These are phyloP conservation scores for Drosophila ananassae DNA, from an alignment of 1,140 invertebrate genomes.

Conservation along the genomic window DNA sequence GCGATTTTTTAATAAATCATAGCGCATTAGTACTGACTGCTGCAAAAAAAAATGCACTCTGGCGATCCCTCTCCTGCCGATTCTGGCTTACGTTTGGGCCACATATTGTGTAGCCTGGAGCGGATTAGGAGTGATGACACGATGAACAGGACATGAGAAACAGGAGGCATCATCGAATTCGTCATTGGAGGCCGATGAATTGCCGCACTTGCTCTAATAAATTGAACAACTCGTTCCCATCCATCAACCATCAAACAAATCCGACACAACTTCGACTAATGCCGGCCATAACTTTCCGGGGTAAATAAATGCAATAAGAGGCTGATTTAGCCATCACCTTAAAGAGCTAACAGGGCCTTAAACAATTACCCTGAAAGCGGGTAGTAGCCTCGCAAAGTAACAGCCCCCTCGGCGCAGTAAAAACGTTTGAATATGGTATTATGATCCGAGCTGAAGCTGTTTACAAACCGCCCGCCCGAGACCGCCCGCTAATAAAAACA, in stretches of 20 bases:
- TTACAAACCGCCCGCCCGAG: conserved; percentile 56
- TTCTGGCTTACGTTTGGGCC: conserved; percentile 16
- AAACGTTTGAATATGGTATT: conserved; percentile 62
- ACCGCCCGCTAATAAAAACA: conserved; percentile 47
- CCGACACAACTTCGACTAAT: not conserved
- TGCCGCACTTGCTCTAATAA: not conserved
- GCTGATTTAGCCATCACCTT: conserved; percentile 3
- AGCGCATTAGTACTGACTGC: conserved; percentile 55
- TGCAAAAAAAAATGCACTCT: conserved; percentile 36
- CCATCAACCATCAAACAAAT: not conserved
- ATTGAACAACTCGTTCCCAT: conserved; percentile 1
- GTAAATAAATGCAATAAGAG: not conserved
- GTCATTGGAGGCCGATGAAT: conserved; percentile 2
- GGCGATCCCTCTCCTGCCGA: conserved; percentile 6
- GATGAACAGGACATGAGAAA: too few species aligned
- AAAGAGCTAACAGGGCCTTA: conserved; percentile 2
- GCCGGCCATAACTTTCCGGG: not conserved
- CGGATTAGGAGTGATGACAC: conserved; percentile 1
- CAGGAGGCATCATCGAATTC: not conserved
- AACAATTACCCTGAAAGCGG: conserved; percentile 33
- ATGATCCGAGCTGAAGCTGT: conserved; percentile 70
- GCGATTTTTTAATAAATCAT: conserved; percentile 72
- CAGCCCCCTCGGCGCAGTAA: conserved; percentile 47
- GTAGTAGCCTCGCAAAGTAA: conserved; percentile 15
- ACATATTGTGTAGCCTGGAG: conserved; percentile 15